Evolutionary conservation across 1,140 invertebrate species (phyloP).

Genomic region (Drosophila orena): DNA sequence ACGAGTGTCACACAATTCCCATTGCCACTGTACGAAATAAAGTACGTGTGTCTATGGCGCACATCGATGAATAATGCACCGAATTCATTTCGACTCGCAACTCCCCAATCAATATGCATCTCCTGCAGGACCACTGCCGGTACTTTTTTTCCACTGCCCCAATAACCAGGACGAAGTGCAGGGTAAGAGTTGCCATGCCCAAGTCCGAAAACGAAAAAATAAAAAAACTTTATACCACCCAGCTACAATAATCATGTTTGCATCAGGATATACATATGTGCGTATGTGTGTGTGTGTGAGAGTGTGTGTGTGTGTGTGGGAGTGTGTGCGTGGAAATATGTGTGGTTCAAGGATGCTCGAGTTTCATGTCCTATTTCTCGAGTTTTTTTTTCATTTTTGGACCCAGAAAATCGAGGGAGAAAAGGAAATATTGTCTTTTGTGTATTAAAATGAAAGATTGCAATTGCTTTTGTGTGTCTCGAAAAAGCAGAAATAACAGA

Average conservation of each 20-base stretch:
- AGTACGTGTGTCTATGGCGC: neutral
- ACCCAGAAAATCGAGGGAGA: constrained; percentile 18
- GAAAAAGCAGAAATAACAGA: constrained; percentile 9
- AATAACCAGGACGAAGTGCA: constrained; percentile 31
- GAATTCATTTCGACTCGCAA: constrained; percentile 28
- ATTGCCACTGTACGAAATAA: constrained; percentile 1
- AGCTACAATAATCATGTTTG: constrained; percentile 43
- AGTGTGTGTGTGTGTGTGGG: neutral
- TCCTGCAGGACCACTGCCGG: constrained; percentile 14
- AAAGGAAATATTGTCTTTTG: constrained; percentile 23
- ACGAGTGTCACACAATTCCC: constrained; percentile 12
- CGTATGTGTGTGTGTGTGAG: constrained; percentile 3
- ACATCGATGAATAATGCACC: constrained; percentile 34
- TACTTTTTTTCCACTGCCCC: neutral
- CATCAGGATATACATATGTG: neutral
- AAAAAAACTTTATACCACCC: constrained; percentile 14
- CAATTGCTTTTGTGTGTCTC: constrained; percentile 1
- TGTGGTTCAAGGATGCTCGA: constrained; percentile 37
- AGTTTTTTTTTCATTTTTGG: constrained; percentile 6
- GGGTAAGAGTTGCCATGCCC: constrained; percentile 24
- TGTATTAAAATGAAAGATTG: constrained; percentile 15
- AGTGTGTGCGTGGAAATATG: constrained; percentile 4
- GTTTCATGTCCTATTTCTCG: constrained; percentile 24
- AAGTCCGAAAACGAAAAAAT: neutral
- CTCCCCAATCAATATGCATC: constrained; percentile 43